A percentile compares a stretch with the other conserved stretches of the same genome.
phyloP scores from a whole-genome alignment of 2,797 vertebrate species.

The Manis crassicaudata region DNA sequence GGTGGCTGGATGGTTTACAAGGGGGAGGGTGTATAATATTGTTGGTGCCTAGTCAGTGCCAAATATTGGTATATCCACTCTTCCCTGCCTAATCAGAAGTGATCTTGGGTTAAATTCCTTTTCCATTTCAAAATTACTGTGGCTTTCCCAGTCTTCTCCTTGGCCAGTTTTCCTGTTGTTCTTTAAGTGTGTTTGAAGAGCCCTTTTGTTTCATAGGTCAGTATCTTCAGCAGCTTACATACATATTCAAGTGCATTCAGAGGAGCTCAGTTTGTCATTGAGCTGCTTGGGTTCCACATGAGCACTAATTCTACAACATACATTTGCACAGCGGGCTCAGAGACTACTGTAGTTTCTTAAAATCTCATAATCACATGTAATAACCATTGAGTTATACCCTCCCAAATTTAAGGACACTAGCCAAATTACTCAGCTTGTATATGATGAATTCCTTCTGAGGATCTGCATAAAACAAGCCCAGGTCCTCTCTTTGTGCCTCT shows the following conservation, averaged over 20 bases:
- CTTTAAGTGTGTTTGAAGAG: not conserved
- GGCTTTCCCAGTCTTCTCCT: not conserved
- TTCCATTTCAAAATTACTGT: constrained; percentile 8
- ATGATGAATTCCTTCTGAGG: constrained; percentile 36
- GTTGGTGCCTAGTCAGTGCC: no score
- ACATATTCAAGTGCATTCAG: not conserved
- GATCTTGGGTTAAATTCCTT: constrained; percentile 23
- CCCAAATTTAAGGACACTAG: constrained; percentile 19
- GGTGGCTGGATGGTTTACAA: not conserved
- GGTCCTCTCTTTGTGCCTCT: not conserved
- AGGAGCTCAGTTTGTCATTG: not conserved
- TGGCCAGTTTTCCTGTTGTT: constrained; percentile 32
- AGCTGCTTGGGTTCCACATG: not conserved
- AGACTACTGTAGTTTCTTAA: not conserved
- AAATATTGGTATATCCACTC: not conserved
- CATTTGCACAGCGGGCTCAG: not conserved
- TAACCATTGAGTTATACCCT: constrained; percentile 23
- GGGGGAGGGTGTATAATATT: not conserved
- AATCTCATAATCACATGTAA: not conserved
- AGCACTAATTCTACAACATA: constrained; percentile 21
- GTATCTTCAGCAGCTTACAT: constrained; percentile 12
- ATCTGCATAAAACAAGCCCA: not conserved
- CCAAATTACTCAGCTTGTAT: constrained; percentile 20
- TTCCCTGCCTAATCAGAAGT: not conserved
- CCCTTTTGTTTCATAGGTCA: not conserved